Evolutionary conservation across 2,113 vertebrate genomes (phyloP).

Genomic region (Eidolon helvum): DNA sequence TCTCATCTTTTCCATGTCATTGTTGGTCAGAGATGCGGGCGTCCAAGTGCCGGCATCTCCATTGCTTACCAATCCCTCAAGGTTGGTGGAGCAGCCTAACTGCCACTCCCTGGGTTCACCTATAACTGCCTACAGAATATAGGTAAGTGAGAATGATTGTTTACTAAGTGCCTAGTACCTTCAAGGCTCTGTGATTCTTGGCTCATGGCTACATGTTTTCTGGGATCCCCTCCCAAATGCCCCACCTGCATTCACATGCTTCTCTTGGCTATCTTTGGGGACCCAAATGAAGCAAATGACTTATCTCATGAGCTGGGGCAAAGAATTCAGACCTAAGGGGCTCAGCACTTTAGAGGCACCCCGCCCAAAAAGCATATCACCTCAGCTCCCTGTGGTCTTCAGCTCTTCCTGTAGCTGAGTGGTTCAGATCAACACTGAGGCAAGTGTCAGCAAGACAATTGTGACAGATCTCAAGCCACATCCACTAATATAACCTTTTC

Average conservation of each 20-base stretch:
- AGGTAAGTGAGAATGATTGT: not conserved
- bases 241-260: not conserved
- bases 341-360: not conserved
- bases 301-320: not conserved
- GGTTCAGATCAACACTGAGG: not conserved
- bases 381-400: not conserved
- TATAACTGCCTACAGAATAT: not conserved
- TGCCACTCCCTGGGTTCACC: not conserved
- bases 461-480: slow-evolving; percentile 40
- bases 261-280: not conserved
- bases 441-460: slow-evolving; percentile 35
- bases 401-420: not conserved
- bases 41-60: not conserved
- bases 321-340: not conserved
- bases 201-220: not conserved
- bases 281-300: not conserved
- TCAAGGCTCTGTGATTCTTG: not conserved
- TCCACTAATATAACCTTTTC: not conserved
- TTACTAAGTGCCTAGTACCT: not conserved
- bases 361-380: not conserved
- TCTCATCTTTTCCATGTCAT: not conserved
- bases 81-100: not conserved
- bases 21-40: not conserved
- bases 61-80: not conserved
- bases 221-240: not conserved